These are phyloP conservation scores for Zaprionus kolodkinae DNA, from an alignment of 1,140 invertebrate genomes.

Conservation along the genomic window DNA sequence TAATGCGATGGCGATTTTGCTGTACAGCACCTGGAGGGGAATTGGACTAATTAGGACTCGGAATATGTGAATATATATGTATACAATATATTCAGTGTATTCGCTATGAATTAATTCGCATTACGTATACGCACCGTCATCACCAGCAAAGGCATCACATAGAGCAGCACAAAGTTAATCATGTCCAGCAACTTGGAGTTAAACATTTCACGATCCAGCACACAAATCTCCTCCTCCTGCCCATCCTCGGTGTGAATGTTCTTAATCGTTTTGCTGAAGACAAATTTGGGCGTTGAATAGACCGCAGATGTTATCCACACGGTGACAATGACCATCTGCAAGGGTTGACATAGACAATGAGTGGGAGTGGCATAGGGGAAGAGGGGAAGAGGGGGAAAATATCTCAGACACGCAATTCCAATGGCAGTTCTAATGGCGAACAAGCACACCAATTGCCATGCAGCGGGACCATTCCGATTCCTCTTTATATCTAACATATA, in stretches of 20 bases:
- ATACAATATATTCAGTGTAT: not conserved
- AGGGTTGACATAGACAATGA: slow-evolving; percentile 16
- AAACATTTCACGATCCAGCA: slow-evolving; percentile 89
- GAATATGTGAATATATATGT: not conserved
- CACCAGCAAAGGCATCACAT: slow-evolving; percentile 89
- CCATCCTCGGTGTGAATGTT: slow-evolving; percentile 86
- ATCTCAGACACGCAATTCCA: slow-evolving; percentile 51
- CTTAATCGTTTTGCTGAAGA: slow-evolving; percentile 89
- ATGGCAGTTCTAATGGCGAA: slow-evolving; percentile 63
- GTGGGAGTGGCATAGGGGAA: not conserved
- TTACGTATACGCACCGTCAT: slow-evolving; percentile 87
- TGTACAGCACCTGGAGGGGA: slow-evolving; percentile 87
- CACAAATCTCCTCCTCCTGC: slow-evolving; percentile 89
- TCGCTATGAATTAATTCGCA: not conserved
- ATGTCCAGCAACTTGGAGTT: slow-evolving; percentile 91
- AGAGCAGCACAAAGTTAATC: slow-evolving; percentile 90
- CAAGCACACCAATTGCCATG: slow-evolving; percentile 55
- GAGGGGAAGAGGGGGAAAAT: not conserved
- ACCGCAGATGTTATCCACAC: slow-evolving; percentile 91
- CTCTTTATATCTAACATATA: slow-evolving; percentile 27
- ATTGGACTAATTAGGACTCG: not conserved
- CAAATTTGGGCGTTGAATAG: slow-evolving; percentile 91
- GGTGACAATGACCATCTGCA: slow-evolving; percentile 88
- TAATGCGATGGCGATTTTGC: slow-evolving; percentile 89
- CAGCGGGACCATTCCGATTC: slow-evolving; percentile 35